These are phyloP conservation scores for Hypotaenidia okinawae DNA, from an alignment of 2,797 vertebrate genomes.

Conservation along the genomic window DNA sequence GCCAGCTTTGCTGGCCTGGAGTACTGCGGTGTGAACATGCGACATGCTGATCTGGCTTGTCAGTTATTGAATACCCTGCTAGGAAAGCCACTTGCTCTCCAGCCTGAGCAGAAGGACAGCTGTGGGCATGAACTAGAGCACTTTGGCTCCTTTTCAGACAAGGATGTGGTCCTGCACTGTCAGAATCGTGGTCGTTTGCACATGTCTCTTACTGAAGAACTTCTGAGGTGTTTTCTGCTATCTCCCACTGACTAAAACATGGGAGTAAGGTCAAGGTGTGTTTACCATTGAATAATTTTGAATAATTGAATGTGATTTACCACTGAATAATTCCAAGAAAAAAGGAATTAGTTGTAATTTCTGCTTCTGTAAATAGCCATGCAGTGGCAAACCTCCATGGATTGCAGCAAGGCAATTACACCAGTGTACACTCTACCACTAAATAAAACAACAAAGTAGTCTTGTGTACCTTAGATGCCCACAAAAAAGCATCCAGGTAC, in stretches of 20 bases:
- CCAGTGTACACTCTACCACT: background rate
- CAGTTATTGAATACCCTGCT: background rate
- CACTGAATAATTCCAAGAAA: background rate
- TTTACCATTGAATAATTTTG: accelerated
- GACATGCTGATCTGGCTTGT: background rate
- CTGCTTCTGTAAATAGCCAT: background rate
- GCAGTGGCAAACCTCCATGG: background rate
- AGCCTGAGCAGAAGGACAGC: background rate
- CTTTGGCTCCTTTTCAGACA: background rate
- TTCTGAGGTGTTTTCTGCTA: background rate
- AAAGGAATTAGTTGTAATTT: background rate
- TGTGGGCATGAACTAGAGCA: background rate
- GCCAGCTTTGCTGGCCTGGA: background rate
- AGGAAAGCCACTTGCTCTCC: background rate
- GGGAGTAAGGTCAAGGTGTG: background rate
- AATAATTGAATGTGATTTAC: background rate
- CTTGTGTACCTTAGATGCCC: background rate
- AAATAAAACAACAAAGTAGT: background rate
- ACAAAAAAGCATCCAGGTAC: background rate
- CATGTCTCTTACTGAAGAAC: background rate
- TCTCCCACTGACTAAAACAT: background rate
- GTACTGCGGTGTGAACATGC: background rate
- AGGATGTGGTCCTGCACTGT: accelerated
- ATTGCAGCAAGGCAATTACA: background rate
- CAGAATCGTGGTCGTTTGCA: background rate